Evolutionary conservation across 2,888 invertebrate genomes (phyloP), one percentile per base, ranked within the genome.

Genomic region (Nycteola revayana): DNA sequence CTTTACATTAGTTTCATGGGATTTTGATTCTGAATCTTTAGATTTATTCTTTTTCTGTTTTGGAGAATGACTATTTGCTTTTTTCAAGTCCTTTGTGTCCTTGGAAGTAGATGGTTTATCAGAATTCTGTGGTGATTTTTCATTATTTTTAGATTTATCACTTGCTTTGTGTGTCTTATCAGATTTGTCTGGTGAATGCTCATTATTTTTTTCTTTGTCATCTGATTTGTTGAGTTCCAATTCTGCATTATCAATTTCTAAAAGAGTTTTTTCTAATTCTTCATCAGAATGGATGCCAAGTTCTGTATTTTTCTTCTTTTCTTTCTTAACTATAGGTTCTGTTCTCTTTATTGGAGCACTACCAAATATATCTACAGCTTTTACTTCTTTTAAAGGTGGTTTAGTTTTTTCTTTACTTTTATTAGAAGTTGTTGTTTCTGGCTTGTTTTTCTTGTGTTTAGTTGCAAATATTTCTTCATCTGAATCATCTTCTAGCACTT

Each of bases 241-340:
- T 17, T 80, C 70, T 42, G 84, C 63, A 51, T 90, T 90, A 77
- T 94, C 94, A 38, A 94, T 71, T 64, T 93, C 91, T 42, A 91
- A 64, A 8, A 95, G 75, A 9, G 93, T 93, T 54, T 91, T 89
- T 59, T 92, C 92, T 75, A 96, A 95, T 36, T 93, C 92, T 17
- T 92, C 91, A 79, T 94, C 91, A 58, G 91, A 90, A 66, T 93
- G 93, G 52, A 92, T 89, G 14, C 91, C 84, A n/a, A 73, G 68
- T 62, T 88, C 87, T 14, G 85, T 87, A 17, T 72, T 72, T 60
- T 75, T 89, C 62, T 74, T 84, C 57, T 49, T 66, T n/a, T 21
- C 7, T 71, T 77, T 90, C 64, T 68, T 85, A 10, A 78, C 83
- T 70, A 72, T 68, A 49, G 60, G 87, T 66, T 90, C 89, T 4